These are phyloP conservation scores for Hafferia zeledoni DNA, from an alignment of 2,797 vertebrate species.

Conservation along the genomic window DNA sequence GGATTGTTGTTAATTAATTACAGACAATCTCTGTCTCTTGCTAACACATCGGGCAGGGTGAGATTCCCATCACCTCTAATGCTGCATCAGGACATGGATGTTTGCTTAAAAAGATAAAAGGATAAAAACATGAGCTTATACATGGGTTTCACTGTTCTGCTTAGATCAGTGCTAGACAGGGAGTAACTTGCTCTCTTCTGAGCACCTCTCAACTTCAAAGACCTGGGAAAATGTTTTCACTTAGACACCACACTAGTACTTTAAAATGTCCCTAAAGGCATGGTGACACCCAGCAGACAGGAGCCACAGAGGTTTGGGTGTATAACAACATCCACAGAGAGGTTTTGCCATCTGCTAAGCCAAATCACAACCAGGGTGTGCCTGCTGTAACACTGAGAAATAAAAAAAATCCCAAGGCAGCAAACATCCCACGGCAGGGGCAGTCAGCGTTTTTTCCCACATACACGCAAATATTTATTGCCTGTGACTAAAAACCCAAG, in stretches of 20 bases:
- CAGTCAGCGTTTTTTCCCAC: background rate
- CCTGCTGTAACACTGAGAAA: background rate
- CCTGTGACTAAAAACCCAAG: background rate
- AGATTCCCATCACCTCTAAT: constrained; percentile 27
- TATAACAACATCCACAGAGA: background rate
- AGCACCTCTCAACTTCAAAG: constrained; percentile 5
- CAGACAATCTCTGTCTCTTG: background rate
- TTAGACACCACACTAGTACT: background rate
- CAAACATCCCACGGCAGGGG: background rate
- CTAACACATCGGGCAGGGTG: constrained; percentile 33
- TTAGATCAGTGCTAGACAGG: background rate
- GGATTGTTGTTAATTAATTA: background rate
- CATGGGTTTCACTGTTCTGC: background rate
- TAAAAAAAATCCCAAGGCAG: background rate
- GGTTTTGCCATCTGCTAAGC: background rate
- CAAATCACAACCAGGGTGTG: background rate
- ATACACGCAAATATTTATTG: background rate
- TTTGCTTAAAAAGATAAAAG: background rate
- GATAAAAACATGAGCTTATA: background rate
- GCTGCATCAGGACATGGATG: background rate
- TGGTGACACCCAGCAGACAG: background rate
- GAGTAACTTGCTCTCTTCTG: background rate
- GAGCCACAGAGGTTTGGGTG: background rate
- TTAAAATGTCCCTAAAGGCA: background rate
- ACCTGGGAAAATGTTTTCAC: background rate